phyloP scores from a whole-genome alignment of 2,888 invertebrate genomes.

The Nomada fucata region DNA sequence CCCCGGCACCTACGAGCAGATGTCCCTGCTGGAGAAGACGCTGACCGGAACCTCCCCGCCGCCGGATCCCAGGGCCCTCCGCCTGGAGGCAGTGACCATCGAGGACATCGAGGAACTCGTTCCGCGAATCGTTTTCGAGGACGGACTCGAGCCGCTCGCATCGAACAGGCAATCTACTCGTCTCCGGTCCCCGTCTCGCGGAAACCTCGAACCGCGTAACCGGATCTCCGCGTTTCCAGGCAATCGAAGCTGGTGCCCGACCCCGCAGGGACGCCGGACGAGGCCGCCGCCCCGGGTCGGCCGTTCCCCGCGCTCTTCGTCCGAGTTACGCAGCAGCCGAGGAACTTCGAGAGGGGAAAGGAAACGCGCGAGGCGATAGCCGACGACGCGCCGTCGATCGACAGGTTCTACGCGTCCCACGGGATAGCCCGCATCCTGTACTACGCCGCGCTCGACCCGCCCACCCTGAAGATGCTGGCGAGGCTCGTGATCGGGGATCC shows the following conservation, averaged over 20 bases:
- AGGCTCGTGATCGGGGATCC: conserved; percentile 85
- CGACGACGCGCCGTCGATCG: conserved; percentile 85
- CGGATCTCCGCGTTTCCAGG: conserved; percentile 67
- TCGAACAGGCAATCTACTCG: conserved; percentile 50
- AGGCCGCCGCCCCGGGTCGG: neutral
- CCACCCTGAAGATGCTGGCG: conserved; percentile 85
- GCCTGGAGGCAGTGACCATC: conserved; percentile 60
- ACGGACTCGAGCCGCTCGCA: conserved; percentile 84
- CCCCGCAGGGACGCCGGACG: conserved; percentile 80
- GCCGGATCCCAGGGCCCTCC: conserved; percentile 57
- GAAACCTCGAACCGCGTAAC: neutral
- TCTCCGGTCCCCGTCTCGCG: neutral
- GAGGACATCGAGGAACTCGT: conserved; percentile 68
- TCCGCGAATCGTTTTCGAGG: conserved; percentile 81
- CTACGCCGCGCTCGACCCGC: conserved; percentile 86
- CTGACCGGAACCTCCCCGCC: conserved; percentile 86
- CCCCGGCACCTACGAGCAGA: conserved; percentile 86
- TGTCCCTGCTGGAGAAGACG: conserved; percentile 86
- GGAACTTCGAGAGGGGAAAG: conserved; percentile 32
- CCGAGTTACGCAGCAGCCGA: conserved; percentile 77
- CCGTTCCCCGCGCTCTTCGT: conserved; percentile 87
- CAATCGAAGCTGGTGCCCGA: conserved; percentile 85
- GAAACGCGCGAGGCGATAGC: conserved; percentile 41
- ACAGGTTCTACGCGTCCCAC: conserved; percentile 86
- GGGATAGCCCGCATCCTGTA: conserved; percentile 87